phyloP scores from a whole-genome alignment of 2,797 vertebrate genomes.

The Distichodus sexfasciatus region DNA sequence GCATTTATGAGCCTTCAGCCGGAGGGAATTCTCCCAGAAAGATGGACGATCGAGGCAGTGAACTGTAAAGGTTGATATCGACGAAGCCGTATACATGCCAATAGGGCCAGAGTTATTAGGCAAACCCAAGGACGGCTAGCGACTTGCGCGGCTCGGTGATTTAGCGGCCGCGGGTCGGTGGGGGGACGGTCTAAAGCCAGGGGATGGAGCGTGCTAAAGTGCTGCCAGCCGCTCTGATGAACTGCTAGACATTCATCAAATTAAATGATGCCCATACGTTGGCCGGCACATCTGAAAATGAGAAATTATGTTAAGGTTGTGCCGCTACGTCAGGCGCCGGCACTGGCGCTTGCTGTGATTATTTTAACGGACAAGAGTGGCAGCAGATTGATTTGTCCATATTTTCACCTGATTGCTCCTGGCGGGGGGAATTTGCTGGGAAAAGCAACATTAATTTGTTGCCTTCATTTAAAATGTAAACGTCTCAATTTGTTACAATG shows the following conservation, averaged over 20 bases:
- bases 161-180: neutral
- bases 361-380: too few species aligned
- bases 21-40: conserved; percentile 47
- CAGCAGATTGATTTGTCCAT: too few species aligned
- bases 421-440: too few species aligned
- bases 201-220: neutral
- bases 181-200: too few species aligned
- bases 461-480: too few species aligned
- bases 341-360: too few species aligned
- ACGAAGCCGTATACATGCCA: conserved; percentile 63
- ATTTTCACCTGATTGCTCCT: too few species aligned
- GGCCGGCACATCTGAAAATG: neutral
- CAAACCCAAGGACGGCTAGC: conserved; percentile 54
- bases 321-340: too few species aligned
- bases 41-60: conserved; percentile 56
- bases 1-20: conserved; percentile 10
- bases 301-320: too few species aligned
- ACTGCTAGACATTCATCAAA: conserved; percentile 10
- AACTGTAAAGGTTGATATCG: conserved; percentile 64
- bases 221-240: neutral
- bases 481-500: too few species aligned
- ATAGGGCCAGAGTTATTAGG: conserved; percentile 65
- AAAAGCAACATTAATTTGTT: too few species aligned
- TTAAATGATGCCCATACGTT: neutral
- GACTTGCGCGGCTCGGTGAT: conserved; percentile 16